Percentiles rank a stretch among this genome's conserved stretches.
phyloP scores from a whole-genome alignment of 2,888 invertebrate species.

The Drosophila meridionalis region DNA sequence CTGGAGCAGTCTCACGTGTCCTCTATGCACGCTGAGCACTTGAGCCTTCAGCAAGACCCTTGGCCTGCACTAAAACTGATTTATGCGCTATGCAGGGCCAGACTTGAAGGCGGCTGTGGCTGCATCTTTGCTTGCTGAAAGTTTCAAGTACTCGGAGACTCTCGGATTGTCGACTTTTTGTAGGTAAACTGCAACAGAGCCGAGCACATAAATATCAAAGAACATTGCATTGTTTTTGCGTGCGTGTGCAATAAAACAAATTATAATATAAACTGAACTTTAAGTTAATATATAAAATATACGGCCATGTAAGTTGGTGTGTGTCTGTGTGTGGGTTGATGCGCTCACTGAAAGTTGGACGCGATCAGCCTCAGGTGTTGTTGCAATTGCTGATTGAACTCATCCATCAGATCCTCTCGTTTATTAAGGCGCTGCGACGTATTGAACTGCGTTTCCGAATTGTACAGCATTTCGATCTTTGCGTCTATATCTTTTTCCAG shows the following conservation, averaged over 20 bases:
- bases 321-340: not conserved
- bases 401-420: conserved; percentile 17
- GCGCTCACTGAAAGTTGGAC: conserved; percentile 38
- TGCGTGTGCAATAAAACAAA: conserved; percentile 30
- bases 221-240: conserved; percentile 24
- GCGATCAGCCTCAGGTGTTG: conserved; percentile 36
- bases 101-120: conserved; percentile 67
- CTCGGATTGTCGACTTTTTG: conserved; percentile 12
- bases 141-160: conserved; percentile 65
- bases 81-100: conserved; percentile 64
- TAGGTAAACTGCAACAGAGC: conserved; percentile 15
- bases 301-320: conserved; percentile 5
- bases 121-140: conserved; percentile 57
- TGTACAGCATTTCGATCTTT: conserved; percentile 22
- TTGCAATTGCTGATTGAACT: conserved; percentile 44
- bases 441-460: conserved; percentile 34
- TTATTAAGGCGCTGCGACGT: not conserved
- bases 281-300: conserved; percentile 46
- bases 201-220: conserved; percentile 29
- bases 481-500: conserved; percentile 2
- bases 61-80: conserved; percentile 70
- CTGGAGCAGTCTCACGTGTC: not conserved
- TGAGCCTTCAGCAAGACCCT: conserved; percentile 70
- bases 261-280: conserved; percentile 29
- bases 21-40: conserved; percentile 37